Percentiles rank a stretch among this genome's conserved stretches.
Evolutionary conservation across 1,140 invertebrate species (phyloP).

Genomic region (Chymomyza costata): DNA sequence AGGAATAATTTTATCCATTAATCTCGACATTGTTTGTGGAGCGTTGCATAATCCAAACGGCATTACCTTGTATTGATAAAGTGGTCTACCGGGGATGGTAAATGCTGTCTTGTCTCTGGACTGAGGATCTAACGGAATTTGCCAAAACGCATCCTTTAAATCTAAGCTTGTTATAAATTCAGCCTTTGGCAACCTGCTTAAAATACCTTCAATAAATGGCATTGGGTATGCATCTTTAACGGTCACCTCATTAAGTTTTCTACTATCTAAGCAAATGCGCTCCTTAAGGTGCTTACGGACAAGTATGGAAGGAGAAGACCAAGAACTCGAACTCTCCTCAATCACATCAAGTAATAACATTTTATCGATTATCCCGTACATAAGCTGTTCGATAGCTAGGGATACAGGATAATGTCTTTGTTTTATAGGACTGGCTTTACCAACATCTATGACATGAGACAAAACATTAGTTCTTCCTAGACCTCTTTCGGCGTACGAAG

Average conservation of each 20-base stretch:
- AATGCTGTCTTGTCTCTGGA: constrained; percentile 75
- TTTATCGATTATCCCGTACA: constrained; percentile 6
- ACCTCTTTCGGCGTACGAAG: background rate
- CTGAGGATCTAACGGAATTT: constrained; percentile 52
- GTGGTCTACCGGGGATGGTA: constrained; percentile 67
- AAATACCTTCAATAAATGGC: constrained; percentile 35
- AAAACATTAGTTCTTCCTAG: constrained; percentile 1
- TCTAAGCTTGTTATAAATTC: constrained; percentile 40
- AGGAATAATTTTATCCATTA: constrained; percentile 1
- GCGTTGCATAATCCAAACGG: constrained; percentile 4
- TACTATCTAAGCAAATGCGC: constrained; percentile 1
- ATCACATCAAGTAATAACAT: constrained; percentile 11
- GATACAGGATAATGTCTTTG: constrained; percentile 9
- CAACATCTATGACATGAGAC: constrained; percentile 2
- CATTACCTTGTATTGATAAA: constrained; percentile 11
- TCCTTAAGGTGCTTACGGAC: constrained; percentile 5
- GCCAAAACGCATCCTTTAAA: constrained; percentile 61
- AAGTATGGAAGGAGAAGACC: constrained; percentile 9
- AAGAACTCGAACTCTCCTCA: constrained; percentile 8
- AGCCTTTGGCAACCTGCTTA: constrained; percentile 22
- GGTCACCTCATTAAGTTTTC: constrained; percentile 4
- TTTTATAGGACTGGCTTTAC: constrained; percentile 7
- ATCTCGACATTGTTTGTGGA: constrained; percentile 3
- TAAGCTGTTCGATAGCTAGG: constrained; percentile 7
- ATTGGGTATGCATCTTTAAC: constrained; percentile 21